phyloP scores from a whole-genome alignment of 2,797 vertebrate species.

The Prunella strophiata region DNA sequence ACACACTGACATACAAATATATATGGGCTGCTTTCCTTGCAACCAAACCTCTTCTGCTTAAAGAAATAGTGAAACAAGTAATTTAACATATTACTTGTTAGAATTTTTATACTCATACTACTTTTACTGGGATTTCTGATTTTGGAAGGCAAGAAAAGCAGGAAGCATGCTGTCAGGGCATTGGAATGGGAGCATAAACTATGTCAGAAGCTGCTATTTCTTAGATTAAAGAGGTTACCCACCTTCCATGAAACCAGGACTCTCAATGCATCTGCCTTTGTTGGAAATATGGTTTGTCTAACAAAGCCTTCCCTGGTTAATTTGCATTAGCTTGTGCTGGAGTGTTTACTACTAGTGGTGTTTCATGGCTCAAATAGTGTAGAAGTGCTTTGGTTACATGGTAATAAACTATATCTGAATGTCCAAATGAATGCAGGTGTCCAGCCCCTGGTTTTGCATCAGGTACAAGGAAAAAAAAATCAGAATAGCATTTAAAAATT shows the following conservation, averaged over 20 bases:
- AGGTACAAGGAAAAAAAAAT: not conserved
- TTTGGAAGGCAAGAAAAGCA: not conserved
- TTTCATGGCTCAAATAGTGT: not conserved
- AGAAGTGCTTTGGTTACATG: not conserved
- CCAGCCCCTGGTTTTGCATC: not conserved
- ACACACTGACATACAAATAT: not conserved
- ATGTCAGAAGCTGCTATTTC: not conserved
- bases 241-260: not conserved
- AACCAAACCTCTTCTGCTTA: not conserved
- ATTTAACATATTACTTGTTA: not conserved
- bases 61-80: not conserved
- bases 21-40: not conserved
- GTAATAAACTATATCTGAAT: not conserved
- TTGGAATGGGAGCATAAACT: accelerated
- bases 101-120: accelerated
- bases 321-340: not conserved
- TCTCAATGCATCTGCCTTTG: not conserved
- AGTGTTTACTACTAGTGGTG: not conserved
- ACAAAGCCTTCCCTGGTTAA: not conserved
- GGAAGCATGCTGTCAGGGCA: not conserved
- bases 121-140: not conserved
- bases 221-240: not conserved
- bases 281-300: not conserved
- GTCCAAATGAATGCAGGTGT: not conserved
- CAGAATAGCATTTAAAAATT: not conserved